A percentile compares a stretch with the other conserved stretches of the same genome.
These are phyloP conservation scores for Pseudomugil tenellus DNA, from an alignment of 2,797 vertebrate genomes.

Conservation along the genomic window DNA sequence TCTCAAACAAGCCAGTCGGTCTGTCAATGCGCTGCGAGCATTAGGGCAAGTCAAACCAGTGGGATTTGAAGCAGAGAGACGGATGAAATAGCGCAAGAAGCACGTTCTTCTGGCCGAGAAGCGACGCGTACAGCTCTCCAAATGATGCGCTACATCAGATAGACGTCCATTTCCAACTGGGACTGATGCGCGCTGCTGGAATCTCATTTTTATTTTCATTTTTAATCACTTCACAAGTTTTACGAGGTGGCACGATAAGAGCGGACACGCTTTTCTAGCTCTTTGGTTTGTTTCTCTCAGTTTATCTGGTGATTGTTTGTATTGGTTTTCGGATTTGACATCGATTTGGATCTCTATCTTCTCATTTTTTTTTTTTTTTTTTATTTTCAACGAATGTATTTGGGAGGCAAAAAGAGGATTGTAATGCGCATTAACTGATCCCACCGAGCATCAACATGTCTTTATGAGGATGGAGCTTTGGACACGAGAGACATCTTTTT, in stretches of 20 bases:
- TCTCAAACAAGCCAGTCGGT: slow-evolving; percentile 77
- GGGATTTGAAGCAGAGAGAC: slow-evolving; percentile 70
- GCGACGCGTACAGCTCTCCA: slow-evolving; percentile 51
- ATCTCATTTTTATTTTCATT: slow-evolving; percentile 18
- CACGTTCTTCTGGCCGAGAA: slow-evolving; percentile 45
- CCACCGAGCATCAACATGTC: slow-evolving; percentile 64
- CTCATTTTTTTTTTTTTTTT: background rate
- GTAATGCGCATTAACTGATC: slow-evolving; percentile 46
- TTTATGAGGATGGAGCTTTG: slow-evolving; percentile 76
- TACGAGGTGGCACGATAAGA: slow-evolving; percentile 31
- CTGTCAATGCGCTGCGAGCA: slow-evolving; percentile 80
- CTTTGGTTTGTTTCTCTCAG: slow-evolving; percentile 40
- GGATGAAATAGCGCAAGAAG: slow-evolving; percentile 64
- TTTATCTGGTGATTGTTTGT: slow-evolving; percentile 13
- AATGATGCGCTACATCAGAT: slow-evolving; percentile 57
- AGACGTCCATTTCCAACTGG: slow-evolving; percentile 27
- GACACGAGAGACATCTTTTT: slow-evolving; percentile 60
- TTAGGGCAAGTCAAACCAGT: slow-evolving; percentile 76
- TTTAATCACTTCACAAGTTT: slow-evolving; percentile 56
- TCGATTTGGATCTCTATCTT: slow-evolving; percentile 32
- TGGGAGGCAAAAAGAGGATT: slow-evolving; percentile 41
- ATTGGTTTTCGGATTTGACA: slow-evolving; percentile 46
- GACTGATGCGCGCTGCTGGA: slow-evolving; percentile 30
- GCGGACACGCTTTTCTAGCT: slow-evolving; percentile 42
- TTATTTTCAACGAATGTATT: slow-evolving; percentile 18